Evolutionary conservation across 1,140 invertebrate species (phyloP).

Genomic region (Mya arenaria): DNA sequence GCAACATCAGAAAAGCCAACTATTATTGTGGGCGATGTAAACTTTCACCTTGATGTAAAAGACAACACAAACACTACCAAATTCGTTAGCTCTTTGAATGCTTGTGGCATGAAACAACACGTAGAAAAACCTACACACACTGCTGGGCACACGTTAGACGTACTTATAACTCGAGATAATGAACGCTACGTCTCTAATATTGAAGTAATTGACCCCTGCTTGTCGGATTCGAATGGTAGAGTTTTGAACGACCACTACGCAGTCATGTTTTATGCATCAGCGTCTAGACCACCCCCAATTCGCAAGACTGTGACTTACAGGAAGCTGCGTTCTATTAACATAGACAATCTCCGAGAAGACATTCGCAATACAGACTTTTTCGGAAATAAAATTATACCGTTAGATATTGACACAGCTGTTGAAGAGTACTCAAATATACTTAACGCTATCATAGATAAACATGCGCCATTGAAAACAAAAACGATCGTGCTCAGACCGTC

Average conservation of each 20-base stretch:
- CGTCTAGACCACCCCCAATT: constrained; percentile 16
- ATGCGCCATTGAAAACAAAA: constrained; percentile 17
- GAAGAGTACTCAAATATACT: neutral
- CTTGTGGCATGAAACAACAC: no score
- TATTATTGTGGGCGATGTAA: neutral
- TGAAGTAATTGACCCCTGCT: constrained; percentile 18
- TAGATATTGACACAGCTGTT: neutral
- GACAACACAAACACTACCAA: neutral
- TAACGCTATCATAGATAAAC: constrained; percentile 7
- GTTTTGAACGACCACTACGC: constrained; percentile 38
- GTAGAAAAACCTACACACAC: no score
- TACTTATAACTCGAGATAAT: no score
- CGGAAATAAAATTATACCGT: no score
- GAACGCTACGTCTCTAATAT: no score
- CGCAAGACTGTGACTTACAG: constrained; percentile 19
- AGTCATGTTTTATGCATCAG: neutral
- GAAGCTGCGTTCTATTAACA: constrained; percentile 11
- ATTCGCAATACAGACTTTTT: neutral
- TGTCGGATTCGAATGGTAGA: constrained; percentile 45
- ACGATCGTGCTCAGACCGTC: constrained; percentile 31
- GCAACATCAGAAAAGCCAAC: neutral
- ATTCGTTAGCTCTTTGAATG: neutral
- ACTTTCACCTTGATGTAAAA: constrained; percentile 8
- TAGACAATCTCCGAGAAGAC: neutral
- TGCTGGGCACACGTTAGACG: no score